phyloP scores from a whole-genome alignment of 2,888 invertebrate species.

The Meiosimyza platycephala region DNA sequence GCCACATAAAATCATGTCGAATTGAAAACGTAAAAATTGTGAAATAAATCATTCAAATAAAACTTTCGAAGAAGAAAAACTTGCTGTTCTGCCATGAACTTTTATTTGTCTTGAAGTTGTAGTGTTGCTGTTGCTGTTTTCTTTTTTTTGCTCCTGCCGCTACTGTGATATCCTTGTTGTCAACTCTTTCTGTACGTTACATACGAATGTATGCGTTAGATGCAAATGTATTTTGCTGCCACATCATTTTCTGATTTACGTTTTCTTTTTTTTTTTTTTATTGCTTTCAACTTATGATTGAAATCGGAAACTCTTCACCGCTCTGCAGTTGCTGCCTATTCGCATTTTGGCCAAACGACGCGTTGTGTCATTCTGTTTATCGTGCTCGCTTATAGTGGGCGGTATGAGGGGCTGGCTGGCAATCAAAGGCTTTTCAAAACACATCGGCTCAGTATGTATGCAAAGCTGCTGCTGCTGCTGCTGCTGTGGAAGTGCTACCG shows the following conservation, averaged over 20 bases:
- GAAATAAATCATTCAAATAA: constrained; percentile 24
- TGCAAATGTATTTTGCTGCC: constrained; percentile 5
- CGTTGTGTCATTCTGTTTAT: no score
- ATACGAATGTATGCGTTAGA: constrained; percentile 2
- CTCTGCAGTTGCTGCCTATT: background rate
- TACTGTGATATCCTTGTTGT: constrained; percentile 10
- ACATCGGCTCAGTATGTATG: background rate
- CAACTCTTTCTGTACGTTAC: background rate
- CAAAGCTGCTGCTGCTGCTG: background rate
- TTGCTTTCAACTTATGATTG: constrained; percentile 20
- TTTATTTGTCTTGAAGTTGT: constrained; percentile 18
- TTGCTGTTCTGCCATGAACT: background rate
- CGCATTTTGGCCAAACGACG: no score
- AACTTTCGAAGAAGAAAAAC: constrained; percentile 10
- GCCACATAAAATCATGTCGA: no score
- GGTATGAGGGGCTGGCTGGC: background rate
- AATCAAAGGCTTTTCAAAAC: constrained; percentile 12
- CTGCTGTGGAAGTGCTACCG: background rate
- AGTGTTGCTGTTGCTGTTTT: constrained; percentile 35
- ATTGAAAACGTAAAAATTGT: no score
- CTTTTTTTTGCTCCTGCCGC: constrained; percentile 46
- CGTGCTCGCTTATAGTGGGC: background rate
- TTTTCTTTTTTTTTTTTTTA: background rate
- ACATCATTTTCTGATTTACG: background rate
- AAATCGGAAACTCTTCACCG: constrained; percentile 6